Percentiles rank a stretch among this genome's conserved stretches.
phyloP scores from a whole-genome alignment of 2,797 vertebrate species.

The Tiaroga cobitis region DNA sequence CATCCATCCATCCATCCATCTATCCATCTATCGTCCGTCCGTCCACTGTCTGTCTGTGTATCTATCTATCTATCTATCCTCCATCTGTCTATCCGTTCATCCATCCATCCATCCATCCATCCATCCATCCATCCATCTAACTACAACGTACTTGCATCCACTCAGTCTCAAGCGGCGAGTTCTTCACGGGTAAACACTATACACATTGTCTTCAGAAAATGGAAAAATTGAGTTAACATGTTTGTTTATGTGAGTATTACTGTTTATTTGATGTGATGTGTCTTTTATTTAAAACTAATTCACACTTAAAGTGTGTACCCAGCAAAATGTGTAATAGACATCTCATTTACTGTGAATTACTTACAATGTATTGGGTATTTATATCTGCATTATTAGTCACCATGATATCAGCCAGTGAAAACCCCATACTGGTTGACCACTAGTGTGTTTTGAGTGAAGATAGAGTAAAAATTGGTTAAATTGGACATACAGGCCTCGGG shows the following conservation, averaged over 20 bases:
- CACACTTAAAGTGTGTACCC: neutral
- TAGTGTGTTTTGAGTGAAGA: neutral
- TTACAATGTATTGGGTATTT: neutral
- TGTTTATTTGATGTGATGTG: neutral
- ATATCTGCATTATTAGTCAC: neutral
- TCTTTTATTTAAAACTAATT: neutral
- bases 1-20: too few species aligned
- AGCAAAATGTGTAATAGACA: neutral
- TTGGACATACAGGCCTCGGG: neutral
- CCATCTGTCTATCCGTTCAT: too few species aligned
- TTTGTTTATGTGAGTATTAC: neutral
- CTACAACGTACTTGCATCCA: too few species aligned
- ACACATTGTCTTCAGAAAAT: too few species aligned
- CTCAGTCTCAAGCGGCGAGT: too few species aligned
- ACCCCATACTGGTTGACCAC: neutral
- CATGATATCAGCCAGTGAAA: neutral
- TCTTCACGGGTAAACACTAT: too few species aligned
- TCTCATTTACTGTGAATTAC: neutral
- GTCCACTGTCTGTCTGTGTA: too few species aligned
- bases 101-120: too few species aligned
- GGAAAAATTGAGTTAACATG: neutral
- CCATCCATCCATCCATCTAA: too few species aligned
- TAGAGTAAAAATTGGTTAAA: conserved; percentile 1
- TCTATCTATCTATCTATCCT: too few species aligned
- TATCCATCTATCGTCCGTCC: too few species aligned